phyloP scores from a whole-genome alignment of 2,113 vertebrate species.

The Panthera tigris region DNA sequence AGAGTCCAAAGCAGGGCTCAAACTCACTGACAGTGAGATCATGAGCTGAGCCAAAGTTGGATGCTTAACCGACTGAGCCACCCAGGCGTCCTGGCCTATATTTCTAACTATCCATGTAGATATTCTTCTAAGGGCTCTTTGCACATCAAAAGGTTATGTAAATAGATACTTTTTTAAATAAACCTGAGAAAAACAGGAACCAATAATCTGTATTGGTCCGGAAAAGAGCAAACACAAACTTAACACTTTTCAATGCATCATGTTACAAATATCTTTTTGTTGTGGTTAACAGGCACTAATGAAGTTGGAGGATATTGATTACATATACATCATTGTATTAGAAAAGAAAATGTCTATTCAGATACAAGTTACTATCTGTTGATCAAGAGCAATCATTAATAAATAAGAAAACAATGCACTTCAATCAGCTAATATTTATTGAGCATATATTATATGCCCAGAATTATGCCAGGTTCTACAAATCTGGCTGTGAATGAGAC shows the following conservation, averaged over 20 bases:
- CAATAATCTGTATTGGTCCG: neutral
- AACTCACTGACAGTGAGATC: too few relatives aligned
- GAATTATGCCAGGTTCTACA: neutral
- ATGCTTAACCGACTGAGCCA: too few relatives aligned
- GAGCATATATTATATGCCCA: neutral
- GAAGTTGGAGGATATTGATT: neutral
- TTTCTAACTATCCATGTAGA: constrained; percentile 25
- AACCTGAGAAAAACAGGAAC: neutral
- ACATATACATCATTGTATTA: neutral
- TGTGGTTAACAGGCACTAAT: neutral
- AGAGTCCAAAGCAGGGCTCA: too few relatives aligned
- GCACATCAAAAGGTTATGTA: neutral
- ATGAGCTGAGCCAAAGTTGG: too few relatives aligned
- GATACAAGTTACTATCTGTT: neutral
- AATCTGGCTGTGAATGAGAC: neutral
- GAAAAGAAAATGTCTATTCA: neutral
- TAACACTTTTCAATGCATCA: neutral
- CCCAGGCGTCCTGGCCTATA: neutral
- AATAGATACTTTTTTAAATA: neutral
- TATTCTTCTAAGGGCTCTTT: neutral
- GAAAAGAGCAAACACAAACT: neutral
- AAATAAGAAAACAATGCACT: constrained; percentile 17
- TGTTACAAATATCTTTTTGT: neutral
- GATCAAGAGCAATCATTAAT: neutral
- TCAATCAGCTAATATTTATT: neutral